Percentiles rank a stretch among this genome's conserved stretches.
Evolutionary conservation across 2,888 invertebrate genomes (phyloP).

Genomic region (Patella caerulea): DNA sequence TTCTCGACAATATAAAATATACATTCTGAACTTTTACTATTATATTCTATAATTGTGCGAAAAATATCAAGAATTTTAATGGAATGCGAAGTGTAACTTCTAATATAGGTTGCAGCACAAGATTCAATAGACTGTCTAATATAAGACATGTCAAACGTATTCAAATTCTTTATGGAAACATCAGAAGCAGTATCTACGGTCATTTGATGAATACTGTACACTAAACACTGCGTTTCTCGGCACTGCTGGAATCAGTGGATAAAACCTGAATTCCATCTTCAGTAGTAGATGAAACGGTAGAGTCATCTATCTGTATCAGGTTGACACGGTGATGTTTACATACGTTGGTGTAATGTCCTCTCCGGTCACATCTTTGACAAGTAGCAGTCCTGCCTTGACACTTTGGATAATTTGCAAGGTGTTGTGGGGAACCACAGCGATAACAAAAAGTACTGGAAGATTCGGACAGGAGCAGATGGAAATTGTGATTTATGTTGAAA

Average conservation of each 20-base stretch:
- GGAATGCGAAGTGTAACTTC: no score
- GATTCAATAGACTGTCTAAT: background rate
- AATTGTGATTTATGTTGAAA: background rate
- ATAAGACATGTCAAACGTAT: background rate
- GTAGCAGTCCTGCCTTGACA: background rate
- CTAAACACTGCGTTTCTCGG: background rate
- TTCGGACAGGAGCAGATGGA: background rate
- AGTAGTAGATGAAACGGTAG: background rate
- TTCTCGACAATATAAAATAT: background rate
- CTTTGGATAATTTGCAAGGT: background rate
- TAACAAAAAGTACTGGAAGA: background rate
- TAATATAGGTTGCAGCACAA: no score
- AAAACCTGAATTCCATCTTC: background rate
- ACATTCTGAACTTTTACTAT: background rate
- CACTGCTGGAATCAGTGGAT: background rate
- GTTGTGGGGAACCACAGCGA: background rate
- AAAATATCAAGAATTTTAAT: background rate
- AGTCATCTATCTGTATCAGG: background rate
- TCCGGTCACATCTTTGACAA: background rate
- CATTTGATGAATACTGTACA: no score
- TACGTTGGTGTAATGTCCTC: background rate
- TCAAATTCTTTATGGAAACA: no score
- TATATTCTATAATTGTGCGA: no score
- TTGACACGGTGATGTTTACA: background rate
- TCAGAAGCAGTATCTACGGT: no score